Conservation (phyloP, 35 echinoderm and acorn worm species). For the Eucidaris tribuloides region DNA sequence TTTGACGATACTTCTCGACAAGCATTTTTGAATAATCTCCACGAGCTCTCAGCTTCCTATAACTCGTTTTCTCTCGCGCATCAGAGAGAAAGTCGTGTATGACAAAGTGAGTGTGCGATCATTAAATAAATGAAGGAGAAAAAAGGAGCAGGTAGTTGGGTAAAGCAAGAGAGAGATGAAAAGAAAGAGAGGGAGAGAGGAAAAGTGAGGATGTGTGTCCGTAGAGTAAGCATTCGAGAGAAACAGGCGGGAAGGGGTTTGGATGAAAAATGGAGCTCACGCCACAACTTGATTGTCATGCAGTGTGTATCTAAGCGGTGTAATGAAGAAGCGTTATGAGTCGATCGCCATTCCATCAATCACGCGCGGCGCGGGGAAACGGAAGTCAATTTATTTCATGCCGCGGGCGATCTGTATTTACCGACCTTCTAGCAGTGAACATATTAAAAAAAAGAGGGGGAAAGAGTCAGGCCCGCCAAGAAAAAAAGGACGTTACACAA, state of each 20-base stretch:
- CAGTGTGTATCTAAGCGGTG: conserved; percentile 31
- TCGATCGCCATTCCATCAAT: conserved; percentile 4
- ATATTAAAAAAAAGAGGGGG: no score
- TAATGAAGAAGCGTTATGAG: conserved; percentile 36
- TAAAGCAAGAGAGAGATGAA: not conserved
- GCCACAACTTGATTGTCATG: not conserved
- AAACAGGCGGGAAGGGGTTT: not conserved
- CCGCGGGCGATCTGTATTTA: conserved; percentile 27
- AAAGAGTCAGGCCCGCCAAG: no score
- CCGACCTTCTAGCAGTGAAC: not conserved
- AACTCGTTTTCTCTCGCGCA: no score
- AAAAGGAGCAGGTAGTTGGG: not conserved
- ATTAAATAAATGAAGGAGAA: no score
- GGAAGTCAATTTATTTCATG: conserved; percentile 35
- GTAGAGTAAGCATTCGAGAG: not conserved
- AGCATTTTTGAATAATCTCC: no score
- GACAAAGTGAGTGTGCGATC: no score
- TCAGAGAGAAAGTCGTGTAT: no score
- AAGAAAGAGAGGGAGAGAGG: not conserved
- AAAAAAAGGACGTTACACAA: no score
- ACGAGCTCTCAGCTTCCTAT: no score
- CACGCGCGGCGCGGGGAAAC: conserved; percentile 8
- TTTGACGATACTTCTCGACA: no score
- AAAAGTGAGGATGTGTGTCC: not conserved
- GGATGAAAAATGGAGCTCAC: not conserved